These are phyloP conservation scores for Anthrax anthrax DNA, from an alignment of 2,888 invertebrate genomes.

Conservation along the genomic window DNA sequence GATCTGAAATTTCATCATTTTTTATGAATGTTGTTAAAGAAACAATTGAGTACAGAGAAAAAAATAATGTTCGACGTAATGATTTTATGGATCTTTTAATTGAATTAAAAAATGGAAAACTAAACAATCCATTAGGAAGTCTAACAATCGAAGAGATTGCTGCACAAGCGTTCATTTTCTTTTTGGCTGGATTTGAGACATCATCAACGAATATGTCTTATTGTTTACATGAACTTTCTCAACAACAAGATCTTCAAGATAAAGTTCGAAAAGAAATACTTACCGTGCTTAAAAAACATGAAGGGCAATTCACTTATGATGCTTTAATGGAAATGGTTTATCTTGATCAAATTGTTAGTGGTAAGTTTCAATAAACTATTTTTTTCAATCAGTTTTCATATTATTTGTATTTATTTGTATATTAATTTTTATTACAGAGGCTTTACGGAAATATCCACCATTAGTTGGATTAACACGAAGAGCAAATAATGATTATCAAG, in stretches of 20 bases:
- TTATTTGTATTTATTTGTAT: background rate
- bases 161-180: conserved; percentile 35
- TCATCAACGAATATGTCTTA: conserved; percentile 33
- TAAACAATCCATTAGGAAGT: background rate
- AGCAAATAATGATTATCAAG: conserved; percentile 22
- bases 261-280: conserved; percentile 25
- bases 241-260: conserved; percentile 31
- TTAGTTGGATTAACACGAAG: conserved; percentile 24
- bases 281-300: conserved; percentile 18
- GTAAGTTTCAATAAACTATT: conserved; percentile 13
- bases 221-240: conserved; percentile 28
- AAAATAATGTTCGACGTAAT: conserved; percentile 18
- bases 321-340: conserved; percentile 31
- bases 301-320: conserved; percentile 31
- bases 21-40: conserved; percentile 30
- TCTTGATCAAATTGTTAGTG: conserved; percentile 31
- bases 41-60: conserved; percentile 17
- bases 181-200: conserved; percentile 36
- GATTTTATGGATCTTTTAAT: conserved; percentile 23
- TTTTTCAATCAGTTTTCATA: too few relatives aligned
- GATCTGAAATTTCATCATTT: conserved; percentile 19
- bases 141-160: conserved; percentile 16
- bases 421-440: conserved; percentile 22
- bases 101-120: conserved; percentile 16
- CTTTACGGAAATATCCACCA: conserved; percentile 35